Base-by-base conservation (phyloP, 2,113 vertebrate genomes). In the Taurulus bubalis region DNA sequence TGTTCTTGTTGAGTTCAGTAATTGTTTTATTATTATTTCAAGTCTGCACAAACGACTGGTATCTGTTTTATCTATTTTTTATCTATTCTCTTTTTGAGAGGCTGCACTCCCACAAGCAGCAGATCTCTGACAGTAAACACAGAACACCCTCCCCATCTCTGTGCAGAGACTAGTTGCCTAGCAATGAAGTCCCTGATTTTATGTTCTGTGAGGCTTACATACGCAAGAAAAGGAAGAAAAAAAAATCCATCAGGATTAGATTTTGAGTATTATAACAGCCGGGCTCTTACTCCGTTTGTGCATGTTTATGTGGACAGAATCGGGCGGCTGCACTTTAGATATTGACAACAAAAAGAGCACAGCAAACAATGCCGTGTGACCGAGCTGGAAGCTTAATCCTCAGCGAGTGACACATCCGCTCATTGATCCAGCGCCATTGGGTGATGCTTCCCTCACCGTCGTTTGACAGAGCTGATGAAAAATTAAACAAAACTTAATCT, bases 81-180 rank as follows among this genome's bases (percentile, higher is more conserved):
- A 81, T 90, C 83, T 83, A 69, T 90, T 92, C 90, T 89, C 82
- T 88, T 91, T 86, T 81, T 77, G 76, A 87, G 85, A 91, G 75
- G 81, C 88, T 83, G 83, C 87, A 89, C 92, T 92, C 92, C 88
- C 84, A 91, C 92, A 24, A 89, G 89, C 91, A 88, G 84, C 75
- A 84, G 75, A 89, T 90, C 84, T 88, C 88, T 87, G 84, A 89
- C 89, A 84, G 87, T 88, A 86, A 92, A 91, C 89, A 90, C 80
- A 36, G 88, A 90, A 84, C 79, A 53, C 89, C 86, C 91, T 86
- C 85, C 90, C 87, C 84, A 72, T 91, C 87, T 85, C 86, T 88
- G 90, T 91, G 88, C 91, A 82, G 91, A 92, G 89, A 94, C 93
- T 94, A 94, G 95, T 96, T 96, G 95, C 95, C 95, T 95, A 95